Evolutionary conservation across 2,113 vertebrate species (phyloP), one percentile per base, ranked within the genome.

Genomic region (Cathartes aura): DNA sequence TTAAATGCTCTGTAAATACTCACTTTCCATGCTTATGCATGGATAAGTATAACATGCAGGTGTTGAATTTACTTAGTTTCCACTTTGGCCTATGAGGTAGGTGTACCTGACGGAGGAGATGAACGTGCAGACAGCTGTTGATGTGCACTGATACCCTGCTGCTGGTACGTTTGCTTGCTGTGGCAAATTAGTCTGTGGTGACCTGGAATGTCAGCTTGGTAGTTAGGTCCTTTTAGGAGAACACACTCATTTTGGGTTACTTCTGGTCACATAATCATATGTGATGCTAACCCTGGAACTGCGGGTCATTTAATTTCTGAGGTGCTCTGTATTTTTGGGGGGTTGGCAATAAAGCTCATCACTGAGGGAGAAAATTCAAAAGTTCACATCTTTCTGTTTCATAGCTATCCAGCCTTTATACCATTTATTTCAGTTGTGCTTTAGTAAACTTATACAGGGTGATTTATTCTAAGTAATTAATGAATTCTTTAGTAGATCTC

Each of bases 181-280:
- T 79, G 50, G 80, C 67, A 81, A 64, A 75, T 90, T 47, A 53
- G 43, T 55, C 36, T 67, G 62, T 74, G 79, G 75, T 36, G 18
- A 67, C 56, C 20, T 85, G 75, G 73, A 96, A 86, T 66, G 45
- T 88, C 47, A 62, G 32, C 30, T 60, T 93, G 58, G 62, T 83
- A 82, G 27, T 91, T 93, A 53, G 50, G n/a, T 96, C 50, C 38
- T 86, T 81, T 78, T 83, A 55, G 82, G 78, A 90, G 63, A 93
- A 86, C 19, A 11, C 93, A 36, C 8, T 93, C 6, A 86, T 93
- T 92, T 95, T 84, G 50, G 76, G 42, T 85, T 96, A 34, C 87
- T 91, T 97, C 70, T 95, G 88, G 62, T 95, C 62, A 66, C 34
- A 26, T 79, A 89, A 84, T 95, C 55, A 34, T 70, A 86, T 19